Percentiles rank a stretch among this genome's conserved stretches.
Conservation (phyloP, 2,888 invertebrate species). For the Xestobium rufovillosum region DNA sequence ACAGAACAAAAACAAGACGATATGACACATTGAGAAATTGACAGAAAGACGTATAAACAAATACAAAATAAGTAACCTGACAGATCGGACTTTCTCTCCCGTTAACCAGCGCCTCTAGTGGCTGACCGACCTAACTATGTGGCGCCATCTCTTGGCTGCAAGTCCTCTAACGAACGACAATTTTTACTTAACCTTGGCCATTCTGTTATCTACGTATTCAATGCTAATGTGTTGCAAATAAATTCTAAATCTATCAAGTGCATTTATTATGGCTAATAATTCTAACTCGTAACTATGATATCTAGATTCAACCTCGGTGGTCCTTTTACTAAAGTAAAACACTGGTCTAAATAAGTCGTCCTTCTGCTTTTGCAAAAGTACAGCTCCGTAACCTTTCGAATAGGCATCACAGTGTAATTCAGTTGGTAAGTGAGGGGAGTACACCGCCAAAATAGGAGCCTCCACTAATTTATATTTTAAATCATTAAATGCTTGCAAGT, state of each 20-base stretch:
- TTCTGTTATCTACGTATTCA: too few relatives aligned
- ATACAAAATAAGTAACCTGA: too few relatives aligned
- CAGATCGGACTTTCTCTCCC: too few relatives aligned
- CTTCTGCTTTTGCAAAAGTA: constrained; percentile 28
- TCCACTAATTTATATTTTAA: too few relatives aligned
- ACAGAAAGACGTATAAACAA: too few relatives aligned
- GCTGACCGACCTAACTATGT: too few relatives aligned
- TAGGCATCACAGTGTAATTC: constrained; percentile 33
- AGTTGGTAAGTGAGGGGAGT: constrained; percentile 25
- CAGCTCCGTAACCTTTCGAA: constrained; percentile 27
- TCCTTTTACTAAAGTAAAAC: constrained; percentile 31
- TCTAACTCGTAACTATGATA: constrained; percentile 34
- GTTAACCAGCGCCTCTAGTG: too few relatives aligned
- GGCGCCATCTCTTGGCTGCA: too few relatives aligned
- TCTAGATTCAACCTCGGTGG: constrained; percentile 25
- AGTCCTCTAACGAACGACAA: too few relatives aligned
- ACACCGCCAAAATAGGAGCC: constrained; percentile 27
- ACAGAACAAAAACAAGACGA: too few relatives aligned
- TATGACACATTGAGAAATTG: too few relatives aligned
- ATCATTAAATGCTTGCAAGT: constrained; percentile 18
- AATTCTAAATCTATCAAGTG: constrained; percentile 26
- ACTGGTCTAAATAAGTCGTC: constrained; percentile 27
- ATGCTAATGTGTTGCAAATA: constrained; percentile 27
- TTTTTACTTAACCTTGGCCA: too few relatives aligned
- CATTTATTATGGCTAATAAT: constrained; percentile 25